These are phyloP conservation scores for Eupeodes corollae DNA, from an alignment of 1,140 invertebrate species.

Conservation along the genomic window DNA sequence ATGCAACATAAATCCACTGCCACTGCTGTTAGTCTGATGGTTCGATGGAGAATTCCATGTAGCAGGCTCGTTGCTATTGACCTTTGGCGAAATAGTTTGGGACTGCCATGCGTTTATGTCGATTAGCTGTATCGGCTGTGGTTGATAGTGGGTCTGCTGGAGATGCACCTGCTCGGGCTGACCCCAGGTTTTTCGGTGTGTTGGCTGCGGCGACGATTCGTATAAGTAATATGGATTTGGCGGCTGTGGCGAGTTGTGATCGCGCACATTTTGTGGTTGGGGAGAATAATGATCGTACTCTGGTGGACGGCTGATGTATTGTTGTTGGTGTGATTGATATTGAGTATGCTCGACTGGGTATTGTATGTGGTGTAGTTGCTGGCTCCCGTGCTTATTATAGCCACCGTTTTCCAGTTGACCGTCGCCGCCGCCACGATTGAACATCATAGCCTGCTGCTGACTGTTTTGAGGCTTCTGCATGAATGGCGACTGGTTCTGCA, in stretches of 20 bases:
- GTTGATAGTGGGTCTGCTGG: conserved; percentile 23
- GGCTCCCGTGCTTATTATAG: conserved; percentile 23
- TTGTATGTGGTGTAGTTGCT: conserved; percentile 4
- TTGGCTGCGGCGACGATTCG: conserved; percentile 43
- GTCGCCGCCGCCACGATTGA: conserved; percentile 22
- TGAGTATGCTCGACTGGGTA: conserved; percentile 8
- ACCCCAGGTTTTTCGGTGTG: conserved; percentile 60
- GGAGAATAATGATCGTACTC: conserved; percentile 30
- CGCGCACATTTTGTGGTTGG: conserved; percentile 15
- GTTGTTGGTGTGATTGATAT: conserved; percentile 41
- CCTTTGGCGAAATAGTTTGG: conserved; percentile 20
- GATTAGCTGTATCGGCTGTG: conserved; percentile 22
- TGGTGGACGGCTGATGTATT: conserved; percentile 44
- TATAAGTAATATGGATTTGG: conserved; percentile 62
- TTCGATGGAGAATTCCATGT: conserved; percentile 12
- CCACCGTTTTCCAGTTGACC: conserved; percentile 15
- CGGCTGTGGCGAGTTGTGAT: conserved; percentile 8
- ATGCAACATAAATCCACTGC: conserved; percentile 30
- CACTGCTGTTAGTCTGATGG: conserved; percentile 14
- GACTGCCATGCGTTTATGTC: conserved; percentile 32
- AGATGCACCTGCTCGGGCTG: conserved; percentile 45
- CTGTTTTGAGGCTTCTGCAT: conserved; percentile 5
- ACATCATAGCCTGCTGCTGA: conserved; percentile 14
- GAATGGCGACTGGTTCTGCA: conserved; percentile 11
- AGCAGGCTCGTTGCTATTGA: conserved; percentile 16